Conservation (phyloP, 2,888 invertebrate genomes). For the Rhodophaea formosa region DNA sequence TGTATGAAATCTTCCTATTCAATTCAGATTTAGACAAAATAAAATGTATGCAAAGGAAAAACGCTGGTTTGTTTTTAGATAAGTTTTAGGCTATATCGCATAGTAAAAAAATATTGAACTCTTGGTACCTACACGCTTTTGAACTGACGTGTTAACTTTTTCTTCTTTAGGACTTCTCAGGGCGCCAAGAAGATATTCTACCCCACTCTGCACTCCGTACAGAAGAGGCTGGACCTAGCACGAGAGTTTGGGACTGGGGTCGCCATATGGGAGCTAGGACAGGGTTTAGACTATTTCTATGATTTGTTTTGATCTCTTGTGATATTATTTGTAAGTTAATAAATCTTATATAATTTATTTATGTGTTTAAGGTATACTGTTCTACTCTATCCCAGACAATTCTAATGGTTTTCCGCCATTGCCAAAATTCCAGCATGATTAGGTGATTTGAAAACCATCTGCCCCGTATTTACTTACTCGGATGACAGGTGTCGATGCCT, state of each 20-base stretch:
- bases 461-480: no score
- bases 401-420: no score
- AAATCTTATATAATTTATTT: constrained; percentile 43
- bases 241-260: constrained; percentile 90
- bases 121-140: no score
- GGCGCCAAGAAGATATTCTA: constrained; percentile 91
- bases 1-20: no score
- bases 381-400: not conserved
- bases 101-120: no score
- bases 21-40: no score
- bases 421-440: no score
- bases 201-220: constrained; percentile 93
- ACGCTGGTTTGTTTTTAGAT: no score
- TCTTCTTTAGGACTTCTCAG: constrained; percentile 80
- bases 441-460: no score
- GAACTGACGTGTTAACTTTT: not conserved
- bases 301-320: constrained; percentile 81
- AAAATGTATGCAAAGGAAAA: no score
- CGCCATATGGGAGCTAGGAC: constrained; percentile 98
- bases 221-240: constrained; percentile 89
- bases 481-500: no score
- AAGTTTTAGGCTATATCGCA: no score
- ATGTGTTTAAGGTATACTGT: constrained; percentile 5
- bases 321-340: constrained; percentile 63
- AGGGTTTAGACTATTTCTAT: constrained; percentile 96